Base-by-base conservation (phyloP, 2,113 vertebrate species). In the Cottus gobio region DNA sequence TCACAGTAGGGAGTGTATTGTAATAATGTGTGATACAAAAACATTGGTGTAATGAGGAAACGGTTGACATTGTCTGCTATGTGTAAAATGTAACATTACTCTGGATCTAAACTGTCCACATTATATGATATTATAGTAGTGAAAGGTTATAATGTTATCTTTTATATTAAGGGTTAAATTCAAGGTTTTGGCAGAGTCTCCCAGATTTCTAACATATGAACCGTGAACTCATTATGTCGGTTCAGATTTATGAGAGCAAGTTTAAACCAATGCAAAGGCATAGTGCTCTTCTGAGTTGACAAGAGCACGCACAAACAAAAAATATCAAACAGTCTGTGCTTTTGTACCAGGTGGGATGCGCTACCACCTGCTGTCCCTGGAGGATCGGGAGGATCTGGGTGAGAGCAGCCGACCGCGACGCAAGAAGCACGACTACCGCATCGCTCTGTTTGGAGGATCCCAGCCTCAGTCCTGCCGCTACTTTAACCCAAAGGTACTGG, bases 381-480 rank as follows among this genome's bases (percentile, higher is more conserved):
- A 99, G 86, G 97, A 99, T 80, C 90, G 97, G 74, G 97, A 99
- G 92, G 97, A 99, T 88, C 89, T 99, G 22, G 96, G 97, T 31
- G 98, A 99, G 86, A 97, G 96, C 68, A 99, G 97, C 1, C 94
- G 97, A 39, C 97, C 96, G 1, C 92, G 97, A 78, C 96, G 97
- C 71, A 98, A 98, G 93, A 98, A 98, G 56, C 97, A 98, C 0
- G 97, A 98, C 91, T 98, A 97, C 68, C 96, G 97, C 84, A 97
- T 99, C 77, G 97, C 97, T 71, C 93, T 99, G 37, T 99, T 99
- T 88, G 97, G 98, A 78, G 98, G 98, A 74, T 99, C 98, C 3
- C 98, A 99, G 90, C 97, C 97, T 74, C 98, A 98, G 85, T 99
- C 98, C 86, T 99, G 97, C 90, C 95, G 97, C 92, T 99, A 99